Percentiles rank a stretch among this genome's conserved stretches.
Evolutionary conservation across 2,113 vertebrate genomes (phyloP).

Genomic region (Dipodomys stephensi): DNA sequence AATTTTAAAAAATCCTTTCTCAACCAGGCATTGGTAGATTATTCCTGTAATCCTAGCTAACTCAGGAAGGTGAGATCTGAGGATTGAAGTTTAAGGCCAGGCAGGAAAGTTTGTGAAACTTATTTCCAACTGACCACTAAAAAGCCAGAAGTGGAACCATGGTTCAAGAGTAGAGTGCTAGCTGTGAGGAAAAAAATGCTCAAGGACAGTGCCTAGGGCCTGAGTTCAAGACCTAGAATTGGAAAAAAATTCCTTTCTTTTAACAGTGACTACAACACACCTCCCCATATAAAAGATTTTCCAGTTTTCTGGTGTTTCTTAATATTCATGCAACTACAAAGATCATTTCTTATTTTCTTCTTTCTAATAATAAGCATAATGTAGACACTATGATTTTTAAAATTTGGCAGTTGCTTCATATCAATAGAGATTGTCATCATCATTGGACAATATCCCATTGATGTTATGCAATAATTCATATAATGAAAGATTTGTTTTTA

Average conservation of each 20-base stretch:
- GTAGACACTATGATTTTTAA: not conserved
- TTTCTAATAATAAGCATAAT: not conserved
- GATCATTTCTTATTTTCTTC: not conserved
- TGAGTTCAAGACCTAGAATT: too few relatives aligned
- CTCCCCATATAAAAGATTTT: not conserved
- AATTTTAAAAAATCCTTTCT: not conserved
- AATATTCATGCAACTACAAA: not conserved
- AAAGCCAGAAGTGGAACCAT: too few relatives aligned
- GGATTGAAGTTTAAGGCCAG: too few relatives aligned
- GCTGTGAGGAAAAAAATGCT: too few relatives aligned
- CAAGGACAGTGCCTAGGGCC: too few relatives aligned
- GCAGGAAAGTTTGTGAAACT: too few relatives aligned
- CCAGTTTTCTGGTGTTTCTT: slow-evolving; percentile 5
- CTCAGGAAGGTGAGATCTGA: too few relatives aligned
- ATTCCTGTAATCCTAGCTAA: too few relatives aligned
- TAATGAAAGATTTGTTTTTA: slow-evolving; percentile 35
- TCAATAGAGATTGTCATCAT: not conserved
- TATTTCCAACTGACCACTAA: too few relatives aligned
- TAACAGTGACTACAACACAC: not conserved
- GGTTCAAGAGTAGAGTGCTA: too few relatives aligned
- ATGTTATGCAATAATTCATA: slow-evolving; percentile 5
- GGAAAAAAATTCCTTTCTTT: not conserved
- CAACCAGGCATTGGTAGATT: too few relatives aligned
- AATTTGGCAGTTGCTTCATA: slow-evolving; percentile 11
- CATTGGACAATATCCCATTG: slow-evolving; percentile 14